A percentile compares a stretch with the other conserved stretches of the same genome.
Evolutionary conservation across 2,113 vertebrate genomes (phyloP).

Genomic region (Heterocephalus glaber): DNA sequence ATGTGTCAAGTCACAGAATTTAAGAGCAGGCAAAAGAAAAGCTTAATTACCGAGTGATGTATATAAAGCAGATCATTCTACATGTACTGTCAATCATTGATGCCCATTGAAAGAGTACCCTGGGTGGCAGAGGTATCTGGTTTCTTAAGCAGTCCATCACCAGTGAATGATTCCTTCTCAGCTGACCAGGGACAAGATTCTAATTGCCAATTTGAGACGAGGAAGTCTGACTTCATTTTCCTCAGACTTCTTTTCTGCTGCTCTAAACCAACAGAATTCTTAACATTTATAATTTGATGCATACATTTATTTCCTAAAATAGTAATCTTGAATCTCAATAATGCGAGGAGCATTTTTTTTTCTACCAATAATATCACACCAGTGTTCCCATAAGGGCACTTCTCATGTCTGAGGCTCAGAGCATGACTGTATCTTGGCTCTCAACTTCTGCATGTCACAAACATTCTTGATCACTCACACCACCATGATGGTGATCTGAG

Average conservation of each 20-base stretch:
- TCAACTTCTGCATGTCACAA: neutral
- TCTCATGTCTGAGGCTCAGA: neutral
- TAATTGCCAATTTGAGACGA: neutral
- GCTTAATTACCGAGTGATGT: constrained; percentile 64
- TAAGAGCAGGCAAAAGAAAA: constrained; percentile 59
- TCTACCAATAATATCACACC: neutral
- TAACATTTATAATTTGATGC: neutral
- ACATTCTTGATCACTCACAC: neutral
- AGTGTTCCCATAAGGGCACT: neutral
- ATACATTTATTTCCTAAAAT: neutral
- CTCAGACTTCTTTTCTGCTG: neutral
- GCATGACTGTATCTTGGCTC: neutral
- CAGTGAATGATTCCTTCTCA: constrained; percentile 28
- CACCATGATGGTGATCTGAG: neutral
- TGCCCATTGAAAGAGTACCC: constrained; percentile 56
- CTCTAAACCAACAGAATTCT: neutral
- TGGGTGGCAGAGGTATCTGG: constrained; percentile 53
- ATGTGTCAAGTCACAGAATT: neutral
- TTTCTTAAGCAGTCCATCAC: constrained; percentile 52
- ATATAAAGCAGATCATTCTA: constrained; percentile 33
- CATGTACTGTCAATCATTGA: constrained; percentile 71
- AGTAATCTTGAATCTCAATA: constrained; percentile 6
- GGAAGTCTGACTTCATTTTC: neutral
- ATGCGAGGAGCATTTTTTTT: neutral
- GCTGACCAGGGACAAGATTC: constrained; percentile 7